Base-by-base conservation (phyloP, 1,140 invertebrate species). In the Drosophila leontia region DNA sequence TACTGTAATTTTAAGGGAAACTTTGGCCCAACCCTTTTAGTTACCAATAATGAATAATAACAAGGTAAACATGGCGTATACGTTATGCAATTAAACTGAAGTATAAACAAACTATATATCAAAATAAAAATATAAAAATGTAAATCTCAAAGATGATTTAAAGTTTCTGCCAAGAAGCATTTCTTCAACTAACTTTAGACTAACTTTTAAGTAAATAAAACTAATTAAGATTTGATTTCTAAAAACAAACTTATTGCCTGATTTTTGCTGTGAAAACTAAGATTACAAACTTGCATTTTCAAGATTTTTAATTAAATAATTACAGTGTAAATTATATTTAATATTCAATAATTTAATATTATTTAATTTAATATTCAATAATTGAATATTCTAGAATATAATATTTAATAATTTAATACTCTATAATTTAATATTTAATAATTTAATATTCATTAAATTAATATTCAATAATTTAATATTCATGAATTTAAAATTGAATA, bases 1-100 rank as follows among this genome's bases (percentile, higher is more conserved):
- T 41, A 47, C 45, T 13, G 67, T 37, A 59, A 39, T 51, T 71
- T 72, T 42, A 17, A 44, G 29, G n/a, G 34, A 51, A 72, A 72
- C 35, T 60, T 72, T 42, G 17, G 12, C 7, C 32, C 3, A 59
- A 59, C 44, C 58, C 53, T 42, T 56, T 72, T 72, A 51, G 69
- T n/a, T 39, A 45, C 19, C 37, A 42, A 71, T 72, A 59, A 59
- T 48, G 35, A 69, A 50, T 69, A 68, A 67, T 51, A 69, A 67
- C 37, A 68, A 26, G 13, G 35, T 3, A 62, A 62, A 65, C 48
- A 65, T 35, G 35, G 29, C 17, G 7, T 42, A 19, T 32, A 41
- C 17, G 34, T n/a, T 26, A 26, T 35, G 17, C 15, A 47, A 61
- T 15, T 42, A 26, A 57, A n/a, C 7, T 60, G 3, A 29, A 45